These are phyloP conservation scores for Hydractinia echinata DNA, from an alignment of 30 jellyfish, hydroid and myxozoan genomes.

Conservation along the genomic window DNA sequence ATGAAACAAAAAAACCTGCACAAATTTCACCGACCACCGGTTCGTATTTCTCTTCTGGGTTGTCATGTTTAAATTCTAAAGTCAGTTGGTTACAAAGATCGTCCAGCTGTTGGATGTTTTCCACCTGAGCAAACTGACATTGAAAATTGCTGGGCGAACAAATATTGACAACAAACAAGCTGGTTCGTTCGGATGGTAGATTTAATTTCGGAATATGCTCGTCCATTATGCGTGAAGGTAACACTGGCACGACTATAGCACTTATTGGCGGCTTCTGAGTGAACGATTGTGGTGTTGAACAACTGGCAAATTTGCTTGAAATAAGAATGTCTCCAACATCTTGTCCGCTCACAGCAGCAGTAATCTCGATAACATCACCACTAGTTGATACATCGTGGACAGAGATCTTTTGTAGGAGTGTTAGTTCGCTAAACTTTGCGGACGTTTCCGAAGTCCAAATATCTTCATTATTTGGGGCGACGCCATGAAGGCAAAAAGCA, in stretches of 20 bases:
- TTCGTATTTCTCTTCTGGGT: background rate
- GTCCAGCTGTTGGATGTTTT: background rate
- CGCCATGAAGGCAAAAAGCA: background rate
- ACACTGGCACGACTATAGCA: background rate
- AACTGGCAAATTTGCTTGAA: background rate
- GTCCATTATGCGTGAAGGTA: background rate
- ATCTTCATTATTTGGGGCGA: background rate
- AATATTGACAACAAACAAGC: slow-evolving; percentile 5
- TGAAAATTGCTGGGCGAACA: slow-evolving; percentile 1
- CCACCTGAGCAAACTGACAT: slow-evolving; percentile 6
- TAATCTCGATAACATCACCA: background rate
- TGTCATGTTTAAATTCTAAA: background rate
- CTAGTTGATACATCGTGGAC: background rate
- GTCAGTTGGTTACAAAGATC: slow-evolving; percentile 21
- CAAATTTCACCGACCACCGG: slow-evolving; percentile 65
- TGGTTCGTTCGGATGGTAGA: background rate
- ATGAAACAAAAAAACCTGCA: slow-evolving; percentile 65
- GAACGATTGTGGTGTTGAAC: background rate
- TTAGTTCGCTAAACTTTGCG: background rate
- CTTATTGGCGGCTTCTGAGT: background rate
- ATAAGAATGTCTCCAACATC: background rate
- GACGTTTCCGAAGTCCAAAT: background rate
- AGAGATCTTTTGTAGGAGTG: background rate
- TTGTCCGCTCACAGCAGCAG: background rate
- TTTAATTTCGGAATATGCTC: background rate